phyloP scores from a whole-genome alignment of 1,140 invertebrate genomes.

The Probaryconus sp. region DNA sequence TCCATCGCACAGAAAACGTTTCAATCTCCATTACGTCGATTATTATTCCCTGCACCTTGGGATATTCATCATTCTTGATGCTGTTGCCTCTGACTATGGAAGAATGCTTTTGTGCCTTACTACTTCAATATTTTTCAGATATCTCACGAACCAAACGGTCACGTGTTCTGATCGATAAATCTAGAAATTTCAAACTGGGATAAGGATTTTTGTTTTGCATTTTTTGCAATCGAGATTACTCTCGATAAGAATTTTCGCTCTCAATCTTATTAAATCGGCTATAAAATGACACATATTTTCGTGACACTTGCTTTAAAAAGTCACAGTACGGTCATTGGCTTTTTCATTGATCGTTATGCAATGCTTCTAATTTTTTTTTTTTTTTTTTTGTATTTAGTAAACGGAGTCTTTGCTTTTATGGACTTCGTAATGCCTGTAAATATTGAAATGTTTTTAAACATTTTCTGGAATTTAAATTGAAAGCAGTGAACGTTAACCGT shows the following conservation, averaged over 20 bases:
- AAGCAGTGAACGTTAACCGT: constrained; percentile 15
- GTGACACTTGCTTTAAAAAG: constrained; percentile 37
- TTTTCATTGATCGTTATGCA: constrained; percentile 30
- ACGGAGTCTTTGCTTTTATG: too few relatives aligned
- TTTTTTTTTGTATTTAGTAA: too few relatives aligned
- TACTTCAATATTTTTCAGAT: neutral
- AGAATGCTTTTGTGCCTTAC: constrained; percentile 29
- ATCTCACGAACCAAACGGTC: constrained; percentile 8
- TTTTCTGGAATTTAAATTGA: constrained; percentile 13
- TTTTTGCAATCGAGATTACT: constrained; percentile 11
- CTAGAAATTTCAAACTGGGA: constrained; percentile 21
- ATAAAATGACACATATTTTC: constrained; percentile 73
- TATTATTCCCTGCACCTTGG: constrained; percentile 39
- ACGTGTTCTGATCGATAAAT: constrained; percentile 28
- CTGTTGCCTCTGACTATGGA: constrained; percentile 13
- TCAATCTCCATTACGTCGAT: constrained; percentile 57
- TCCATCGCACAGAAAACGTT: constrained; percentile 47
- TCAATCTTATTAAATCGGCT: constrained; percentile 69
- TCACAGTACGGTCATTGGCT: constrained; percentile 50
- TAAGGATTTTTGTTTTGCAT: constrained; percentile 29
- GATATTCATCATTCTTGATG: constrained; percentile 46
- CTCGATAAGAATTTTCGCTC: constrained; percentile 28
- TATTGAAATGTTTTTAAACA: too few relatives aligned
- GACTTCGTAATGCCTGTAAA: too few relatives aligned
- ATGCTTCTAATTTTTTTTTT: constrained; percentile 9